Evolutionary conservation across 2,888 invertebrate species (phyloP).

Genomic region (Dichetophora obliterata): DNA sequence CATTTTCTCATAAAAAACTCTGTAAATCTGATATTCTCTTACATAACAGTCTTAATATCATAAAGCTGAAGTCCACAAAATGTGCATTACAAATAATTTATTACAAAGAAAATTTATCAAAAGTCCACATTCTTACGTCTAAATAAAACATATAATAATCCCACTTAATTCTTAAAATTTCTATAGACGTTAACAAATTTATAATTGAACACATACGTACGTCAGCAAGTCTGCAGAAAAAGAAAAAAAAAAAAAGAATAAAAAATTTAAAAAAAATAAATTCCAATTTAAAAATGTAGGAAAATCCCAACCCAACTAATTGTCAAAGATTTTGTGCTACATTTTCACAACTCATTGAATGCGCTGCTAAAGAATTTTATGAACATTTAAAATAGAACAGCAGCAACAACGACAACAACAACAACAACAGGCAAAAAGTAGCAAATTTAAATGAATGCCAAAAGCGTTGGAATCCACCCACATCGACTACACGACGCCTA

Average conservation of each 20-base stretch:
- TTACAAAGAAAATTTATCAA: too few relatives aligned
- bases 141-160: too few relatives aligned
- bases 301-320: constrained; percentile 10
- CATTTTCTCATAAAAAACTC: too few relatives aligned
- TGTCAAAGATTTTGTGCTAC: constrained; percentile 1
- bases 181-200: too few relatives aligned
- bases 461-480: constrained; percentile 12
- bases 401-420: neutral
- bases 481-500: constrained; percentile 31
- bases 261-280: neutral
- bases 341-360: neutral
- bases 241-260: neutral
- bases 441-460: neutral
- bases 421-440: neutral
- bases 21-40: too few relatives aligned
- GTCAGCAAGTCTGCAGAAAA: neutral
- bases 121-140: too few relatives aligned
- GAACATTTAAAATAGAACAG: neutral
- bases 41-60: too few relatives aligned
- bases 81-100: too few relatives aligned
- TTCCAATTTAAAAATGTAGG: neutral
- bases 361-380: neutral
- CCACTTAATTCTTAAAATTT: too few relatives aligned
- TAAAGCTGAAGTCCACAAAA: too few relatives aligned
- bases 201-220: neutral